Base-by-base conservation (phyloP, 2,888 invertebrate species). In the Epistrophella euchroma region DNA sequence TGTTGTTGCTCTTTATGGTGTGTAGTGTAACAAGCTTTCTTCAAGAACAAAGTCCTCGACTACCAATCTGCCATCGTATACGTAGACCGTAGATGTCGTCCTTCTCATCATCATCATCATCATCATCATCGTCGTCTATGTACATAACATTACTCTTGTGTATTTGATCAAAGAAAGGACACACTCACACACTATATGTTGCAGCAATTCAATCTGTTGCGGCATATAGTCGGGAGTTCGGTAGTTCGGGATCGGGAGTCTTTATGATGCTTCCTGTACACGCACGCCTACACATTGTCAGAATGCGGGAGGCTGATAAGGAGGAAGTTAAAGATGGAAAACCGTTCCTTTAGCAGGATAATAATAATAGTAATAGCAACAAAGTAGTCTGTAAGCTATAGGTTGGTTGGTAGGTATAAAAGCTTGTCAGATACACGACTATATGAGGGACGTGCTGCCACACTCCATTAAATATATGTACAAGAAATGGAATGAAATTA, bases 201-300 rank as follows among this genome's bases (percentile, higher is more conserved):
- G 85, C 85, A 85, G 76, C 80, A 85, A 73, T 85, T 85, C 85
- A 85, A 85, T 85, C 80, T 85, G 85, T 85, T 85, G 85, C 72
- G 80, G 85, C 52, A 72, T 62, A 60, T n/a, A n/a, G 17, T 58
- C 17, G 19, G 32, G 15, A 50, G 43, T 62, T 47, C 52, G 58
- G 43, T 11, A 47, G 0, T 32, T 6, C 5, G 28, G 4, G 43
- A 17, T 40, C 19, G 32, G 45, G 11, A 47, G 15, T 68, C 32
- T 47, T n/a, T 68, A 68, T 68, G 35, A 68, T 62, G 50, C 19
- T 77, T 85, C 73, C 72, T 77, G 75, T 73, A 81, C 81, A 85
- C 85, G 85, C 80, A 85, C 81, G 62, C 68, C 72, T 74, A 73
- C 71, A 45, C 80, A 60, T 52, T 68, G 35, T 45, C 68, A 79